Percentiles rank a stretch among this genome's conserved stretches.
Evolutionary conservation across 1,140 invertebrate genomes (phyloP).

Genomic region (Ips typographus): DNA sequence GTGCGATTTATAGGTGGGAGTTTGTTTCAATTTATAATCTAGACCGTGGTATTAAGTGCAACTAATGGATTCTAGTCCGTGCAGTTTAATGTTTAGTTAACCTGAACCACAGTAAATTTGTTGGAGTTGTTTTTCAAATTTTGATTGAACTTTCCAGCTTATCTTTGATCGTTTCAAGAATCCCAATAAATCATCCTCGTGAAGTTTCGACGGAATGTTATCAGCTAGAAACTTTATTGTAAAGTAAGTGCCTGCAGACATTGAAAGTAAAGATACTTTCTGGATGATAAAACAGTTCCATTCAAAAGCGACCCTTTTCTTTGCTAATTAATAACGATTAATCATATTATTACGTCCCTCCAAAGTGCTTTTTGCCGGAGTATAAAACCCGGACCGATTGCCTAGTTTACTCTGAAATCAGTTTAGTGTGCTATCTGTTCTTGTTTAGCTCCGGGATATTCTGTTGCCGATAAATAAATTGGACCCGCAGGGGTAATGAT

Average conservation of each 20-base stretch:
- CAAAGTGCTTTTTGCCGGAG: conserved; percentile 27
- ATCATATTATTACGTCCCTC: conserved; percentile 33
- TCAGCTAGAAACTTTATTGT: conserved; percentile 22
- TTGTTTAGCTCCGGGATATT: conserved; percentile 27
- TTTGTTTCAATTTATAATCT: conserved; percentile 24
- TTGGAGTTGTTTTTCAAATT: no score
- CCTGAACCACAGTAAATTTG: no score
- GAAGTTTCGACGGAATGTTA: conserved; percentile 6
- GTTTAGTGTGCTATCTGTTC: conserved; percentile 28
- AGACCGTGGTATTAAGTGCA: conserved; percentile 15
- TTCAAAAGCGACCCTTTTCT: conserved; percentile 30
- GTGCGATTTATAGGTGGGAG: conserved; percentile 24
- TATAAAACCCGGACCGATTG: conserved; percentile 20
- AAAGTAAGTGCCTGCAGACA: conserved; percentile 26
- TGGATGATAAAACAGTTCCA: conserved; percentile 20
- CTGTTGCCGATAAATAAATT: conserved; percentile 30
- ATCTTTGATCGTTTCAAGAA: background rate
- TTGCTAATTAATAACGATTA: conserved; percentile 38
- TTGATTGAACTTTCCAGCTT: no score
- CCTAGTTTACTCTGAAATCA: conserved; percentile 25
- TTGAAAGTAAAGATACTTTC: conserved; percentile 28
- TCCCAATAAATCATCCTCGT: conserved; percentile 23
- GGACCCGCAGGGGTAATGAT: conserved; percentile 25
- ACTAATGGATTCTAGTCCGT: conserved; percentile 15
- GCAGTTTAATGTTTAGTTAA: background rate